These are phyloP conservation scores for Heliconius hewitsoni DNA, from an alignment of 1,140 invertebrate species.

Conservation along the genomic window DNA sequence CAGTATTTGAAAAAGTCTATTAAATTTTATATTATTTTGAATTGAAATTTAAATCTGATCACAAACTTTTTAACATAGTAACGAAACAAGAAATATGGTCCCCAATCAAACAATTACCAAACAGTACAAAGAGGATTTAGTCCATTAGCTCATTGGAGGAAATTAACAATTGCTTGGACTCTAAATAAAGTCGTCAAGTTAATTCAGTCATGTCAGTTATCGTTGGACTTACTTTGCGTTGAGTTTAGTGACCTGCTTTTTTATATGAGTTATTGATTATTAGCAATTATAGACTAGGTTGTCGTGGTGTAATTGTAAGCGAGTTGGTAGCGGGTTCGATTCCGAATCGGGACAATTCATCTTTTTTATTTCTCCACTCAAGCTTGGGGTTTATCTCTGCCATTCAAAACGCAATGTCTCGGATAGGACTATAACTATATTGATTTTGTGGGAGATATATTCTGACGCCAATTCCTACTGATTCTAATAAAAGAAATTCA, in stretches of 20 bases:
- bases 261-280: conserved; percentile 4
- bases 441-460: no score
- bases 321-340: no score
- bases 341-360: no score
- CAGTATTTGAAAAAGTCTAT: no score
- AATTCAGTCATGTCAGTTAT: conserved; percentile 71
- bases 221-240: conserved; percentile 42
- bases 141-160: conserved; percentile 76
- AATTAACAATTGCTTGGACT: conserved; percentile 73
- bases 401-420: no score
- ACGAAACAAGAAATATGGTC: neutral
- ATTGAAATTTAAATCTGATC: neutral
- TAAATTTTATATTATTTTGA: no score
- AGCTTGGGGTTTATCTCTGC: no score
- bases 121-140: conserved; percentile 68
- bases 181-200: conserved; percentile 69
- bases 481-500: no score
- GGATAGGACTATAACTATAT: no score
- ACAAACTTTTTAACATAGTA: neutral
- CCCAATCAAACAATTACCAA: conserved; percentile 64
- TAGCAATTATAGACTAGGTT: neutral
- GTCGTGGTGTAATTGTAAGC: no score
- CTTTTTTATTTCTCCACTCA: no score
- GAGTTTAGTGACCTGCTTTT: conserved; percentile 8
- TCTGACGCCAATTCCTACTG: no score